Conservation (phyloP, 2,797 vertebrate genomes). For the Streptopelia turtur region DNA sequence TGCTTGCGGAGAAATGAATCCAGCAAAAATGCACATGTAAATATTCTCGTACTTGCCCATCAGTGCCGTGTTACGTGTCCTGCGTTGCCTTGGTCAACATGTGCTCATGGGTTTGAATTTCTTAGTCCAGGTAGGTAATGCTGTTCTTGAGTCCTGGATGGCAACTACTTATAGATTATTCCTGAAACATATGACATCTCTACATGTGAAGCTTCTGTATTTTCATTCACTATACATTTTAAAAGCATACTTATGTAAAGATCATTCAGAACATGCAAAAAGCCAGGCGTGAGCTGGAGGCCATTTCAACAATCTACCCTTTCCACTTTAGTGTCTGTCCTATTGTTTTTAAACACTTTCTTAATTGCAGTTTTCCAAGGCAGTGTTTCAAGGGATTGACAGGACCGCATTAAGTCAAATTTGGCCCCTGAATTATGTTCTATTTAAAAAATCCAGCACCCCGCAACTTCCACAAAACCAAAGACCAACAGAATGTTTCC, state of each 20-base stretch:
- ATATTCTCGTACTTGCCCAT: not conserved
- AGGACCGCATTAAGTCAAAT: constrained; percentile 16
- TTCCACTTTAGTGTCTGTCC: not conserved
- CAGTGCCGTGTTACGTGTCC: fast-evolving
- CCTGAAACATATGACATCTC: not conserved
- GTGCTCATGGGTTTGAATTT: not conserved
- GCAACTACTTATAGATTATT: not conserved
- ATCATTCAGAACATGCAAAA: not conserved
- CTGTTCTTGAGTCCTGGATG: not conserved
- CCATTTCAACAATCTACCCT: not conserved
- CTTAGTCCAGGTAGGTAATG: not conserved
- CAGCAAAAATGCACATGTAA: not conserved
- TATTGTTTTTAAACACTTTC: constrained; percentile 1
- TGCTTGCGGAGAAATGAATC: not conserved
- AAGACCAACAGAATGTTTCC: constrained; percentile 55
- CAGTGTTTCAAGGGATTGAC: constrained; percentile 6
- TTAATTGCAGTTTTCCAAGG: not conserved
- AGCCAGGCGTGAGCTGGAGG: not conserved
- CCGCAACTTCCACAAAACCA: constrained; percentile 14
- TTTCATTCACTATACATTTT: not conserved
- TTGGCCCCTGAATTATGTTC: constrained; percentile 38
- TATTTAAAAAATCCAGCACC: constrained; percentile 8
- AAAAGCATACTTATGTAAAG: not conserved
- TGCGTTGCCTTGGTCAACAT: not conserved
- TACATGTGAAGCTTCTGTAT: not conserved